phyloP scores from a whole-genome alignment of 2,797 vertebrate genomes.

The Sebastes reedi region DNA sequence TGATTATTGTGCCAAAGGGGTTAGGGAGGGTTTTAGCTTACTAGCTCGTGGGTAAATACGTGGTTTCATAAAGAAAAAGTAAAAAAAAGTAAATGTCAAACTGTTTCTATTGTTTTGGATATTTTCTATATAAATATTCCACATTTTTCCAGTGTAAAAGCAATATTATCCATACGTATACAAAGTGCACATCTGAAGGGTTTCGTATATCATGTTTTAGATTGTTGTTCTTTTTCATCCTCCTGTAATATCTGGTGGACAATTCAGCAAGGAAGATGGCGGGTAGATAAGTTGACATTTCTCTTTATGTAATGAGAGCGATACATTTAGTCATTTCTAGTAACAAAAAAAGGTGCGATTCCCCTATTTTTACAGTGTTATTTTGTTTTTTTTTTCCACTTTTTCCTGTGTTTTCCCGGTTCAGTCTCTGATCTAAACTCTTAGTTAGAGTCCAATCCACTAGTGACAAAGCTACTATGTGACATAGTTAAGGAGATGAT shows the following conservation, averaged over 20 bases:
- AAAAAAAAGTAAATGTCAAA: constrained; percentile 70
- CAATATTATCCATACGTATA: constrained; percentile 78
- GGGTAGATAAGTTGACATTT: neutral
- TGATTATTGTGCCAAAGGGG: constrained; percentile 84
- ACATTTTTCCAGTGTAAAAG: constrained; percentile 79
- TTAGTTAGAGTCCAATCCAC: neutral
- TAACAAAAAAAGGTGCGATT: neutral
- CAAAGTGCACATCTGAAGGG: constrained; percentile 57
- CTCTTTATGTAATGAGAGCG: constrained; percentile 11
- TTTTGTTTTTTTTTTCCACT: neutral
- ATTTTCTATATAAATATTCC: constrained; percentile 78
- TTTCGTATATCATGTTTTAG: constrained; percentile 47
- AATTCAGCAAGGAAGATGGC: constrained; percentile 1
- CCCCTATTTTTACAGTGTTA: neutral
- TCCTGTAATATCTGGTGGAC: constrained; percentile 12
- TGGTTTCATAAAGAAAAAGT: constrained; percentile 73
- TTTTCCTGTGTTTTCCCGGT: neutral
- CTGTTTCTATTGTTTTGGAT: constrained; percentile 81
- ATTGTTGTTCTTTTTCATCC: constrained; percentile 20
- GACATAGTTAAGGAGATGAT: neutral
- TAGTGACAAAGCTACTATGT: neutral
- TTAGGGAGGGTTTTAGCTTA: constrained; percentile 61
- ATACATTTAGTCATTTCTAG: constrained; percentile 5
- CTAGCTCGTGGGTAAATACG: constrained; percentile 64
- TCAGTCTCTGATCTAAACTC: neutral